A percentile compares a stretch with the other conserved stretches of the same genome.
Evolutionary conservation across 2,888 invertebrate species (phyloP).

Genomic region (Plusia festucae): DNA sequence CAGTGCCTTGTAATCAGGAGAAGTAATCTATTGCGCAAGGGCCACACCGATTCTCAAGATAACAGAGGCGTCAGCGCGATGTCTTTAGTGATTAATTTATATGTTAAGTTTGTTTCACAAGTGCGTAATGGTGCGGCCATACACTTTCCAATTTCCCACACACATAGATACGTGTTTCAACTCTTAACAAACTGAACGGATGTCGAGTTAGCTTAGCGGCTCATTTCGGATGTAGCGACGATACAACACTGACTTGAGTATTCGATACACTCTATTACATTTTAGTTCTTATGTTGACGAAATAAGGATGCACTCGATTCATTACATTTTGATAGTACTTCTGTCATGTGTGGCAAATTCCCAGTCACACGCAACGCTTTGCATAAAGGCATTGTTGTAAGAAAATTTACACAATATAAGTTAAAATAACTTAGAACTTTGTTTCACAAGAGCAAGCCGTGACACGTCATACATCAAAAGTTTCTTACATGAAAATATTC

Average conservation of each 20-base stretch:
- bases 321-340: conserved; percentile 31
- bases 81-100: conserved; percentile 42
- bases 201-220: conserved; percentile 53
- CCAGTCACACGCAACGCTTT: conserved; percentile 75
- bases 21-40: conserved; percentile 9
- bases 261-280: conserved; percentile 30
- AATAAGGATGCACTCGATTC: conserved; percentile 41
- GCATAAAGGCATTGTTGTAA: conserved; percentile 74
- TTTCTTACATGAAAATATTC: conserved; percentile 37
- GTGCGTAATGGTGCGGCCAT: conserved; percentile 45
- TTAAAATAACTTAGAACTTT: conserved; percentile 43
- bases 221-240: conserved; percentile 44
- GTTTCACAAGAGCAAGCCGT: conserved; percentile 41
- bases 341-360: conserved; percentile 58
- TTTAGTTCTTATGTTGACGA: conserved; percentile 45
- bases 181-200: conserved; percentile 55
- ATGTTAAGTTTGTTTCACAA: conserved; percentile 46
- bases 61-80: conserved; percentile 23
- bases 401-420: conserved; percentile 59
- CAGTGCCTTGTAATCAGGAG: conserved; percentile 14
- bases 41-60: conserved; percentile 19
- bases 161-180: conserved; percentile 55
- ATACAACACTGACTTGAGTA: conserved; percentile 25
- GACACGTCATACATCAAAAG: conserved; percentile 39
- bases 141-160: conserved; percentile 72